Evolutionary conservation across 2,797 vertebrate species (phyloP).

Genomic region (Hirundo rustica): DNA sequence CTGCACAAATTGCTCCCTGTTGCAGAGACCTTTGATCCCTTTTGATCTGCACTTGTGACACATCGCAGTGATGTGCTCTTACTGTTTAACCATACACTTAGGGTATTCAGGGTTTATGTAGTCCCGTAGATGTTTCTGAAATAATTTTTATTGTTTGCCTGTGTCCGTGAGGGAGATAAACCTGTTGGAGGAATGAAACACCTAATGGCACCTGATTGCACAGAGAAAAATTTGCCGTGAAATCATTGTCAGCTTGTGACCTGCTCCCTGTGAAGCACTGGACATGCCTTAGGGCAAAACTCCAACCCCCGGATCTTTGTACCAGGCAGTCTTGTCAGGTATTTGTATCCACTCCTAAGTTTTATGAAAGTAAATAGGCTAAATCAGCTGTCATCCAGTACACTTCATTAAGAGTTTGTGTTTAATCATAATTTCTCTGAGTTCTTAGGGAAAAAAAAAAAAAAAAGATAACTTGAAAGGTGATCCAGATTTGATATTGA

Average conservation of each 20-base stretch:
- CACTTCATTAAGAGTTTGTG: not conserved
- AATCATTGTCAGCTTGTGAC: not conserved
- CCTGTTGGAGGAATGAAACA: not conserved
- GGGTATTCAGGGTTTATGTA: not conserved
- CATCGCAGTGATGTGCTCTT: not conserved
- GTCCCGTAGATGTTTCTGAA: not conserved
- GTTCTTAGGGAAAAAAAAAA: not conserved
- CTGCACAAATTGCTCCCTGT: not conserved
- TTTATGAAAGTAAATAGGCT: not conserved
- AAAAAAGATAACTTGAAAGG: not conserved
- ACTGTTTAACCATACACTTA: not conserved
- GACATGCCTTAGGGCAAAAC: rapidly evolving
- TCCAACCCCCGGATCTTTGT: not conserved
- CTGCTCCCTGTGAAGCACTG: not conserved
- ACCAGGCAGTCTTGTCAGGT: not conserved
- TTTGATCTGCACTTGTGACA: not conserved
- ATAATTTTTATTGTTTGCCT: not conserved
- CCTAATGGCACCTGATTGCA: not conserved
- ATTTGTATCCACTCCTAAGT: not conserved
- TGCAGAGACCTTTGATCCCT: not conserved
- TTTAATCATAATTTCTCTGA: not conserved
- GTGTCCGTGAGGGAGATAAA: not conserved
- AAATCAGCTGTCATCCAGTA: not conserved
- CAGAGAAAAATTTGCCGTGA: not conserved
- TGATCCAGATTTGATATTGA: not conserved